Percentiles rank a stretch among this genome's conserved stretches.
phyloP scores from a whole-genome alignment of 2,113 vertebrate species.

The Charadrius vociferus region DNA sequence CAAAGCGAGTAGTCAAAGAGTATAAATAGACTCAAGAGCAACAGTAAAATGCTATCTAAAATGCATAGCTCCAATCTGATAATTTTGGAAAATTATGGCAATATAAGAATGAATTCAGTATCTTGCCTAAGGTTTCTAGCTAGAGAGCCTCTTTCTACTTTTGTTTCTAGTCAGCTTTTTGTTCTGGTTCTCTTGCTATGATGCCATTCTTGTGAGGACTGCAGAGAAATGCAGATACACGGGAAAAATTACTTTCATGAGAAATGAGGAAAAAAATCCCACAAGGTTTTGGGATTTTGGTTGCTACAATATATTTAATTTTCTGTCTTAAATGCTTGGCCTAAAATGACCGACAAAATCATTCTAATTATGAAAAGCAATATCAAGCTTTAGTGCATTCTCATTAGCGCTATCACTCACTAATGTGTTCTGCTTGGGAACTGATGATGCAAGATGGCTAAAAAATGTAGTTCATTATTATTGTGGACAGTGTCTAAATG shows the following conservation, averaged over 20 bases:
- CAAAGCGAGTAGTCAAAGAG: not conserved
- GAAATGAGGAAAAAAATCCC: not conserved
- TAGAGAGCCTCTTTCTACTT: not conserved
- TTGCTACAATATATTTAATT: not conserved
- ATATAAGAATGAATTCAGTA: not conserved
- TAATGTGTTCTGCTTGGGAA: slow-evolving; percentile 17
- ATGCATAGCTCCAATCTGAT: not conserved
- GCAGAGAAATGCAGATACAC: not conserved
- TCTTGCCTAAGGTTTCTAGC: not conserved
- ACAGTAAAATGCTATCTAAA: not conserved
- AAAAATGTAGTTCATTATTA: not conserved
- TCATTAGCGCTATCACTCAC: not conserved
- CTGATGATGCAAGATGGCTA: not conserved
- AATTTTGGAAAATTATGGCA: not conserved
- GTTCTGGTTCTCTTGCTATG: not conserved
- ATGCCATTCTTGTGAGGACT: not conserved
- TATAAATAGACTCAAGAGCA: not conserved
- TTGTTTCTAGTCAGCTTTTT: not conserved
- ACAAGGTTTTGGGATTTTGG: not conserved
- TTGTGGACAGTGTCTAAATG: not conserved
- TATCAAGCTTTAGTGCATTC: not conserved
- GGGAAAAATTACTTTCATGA: not conserved
- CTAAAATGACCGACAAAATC: not conserved
- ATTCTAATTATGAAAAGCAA: not conserved
- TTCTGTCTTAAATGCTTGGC: not conserved